Conservation (phyloP, 2,888 invertebrate genomes). For the Drosophila anomalipes region DNA sequence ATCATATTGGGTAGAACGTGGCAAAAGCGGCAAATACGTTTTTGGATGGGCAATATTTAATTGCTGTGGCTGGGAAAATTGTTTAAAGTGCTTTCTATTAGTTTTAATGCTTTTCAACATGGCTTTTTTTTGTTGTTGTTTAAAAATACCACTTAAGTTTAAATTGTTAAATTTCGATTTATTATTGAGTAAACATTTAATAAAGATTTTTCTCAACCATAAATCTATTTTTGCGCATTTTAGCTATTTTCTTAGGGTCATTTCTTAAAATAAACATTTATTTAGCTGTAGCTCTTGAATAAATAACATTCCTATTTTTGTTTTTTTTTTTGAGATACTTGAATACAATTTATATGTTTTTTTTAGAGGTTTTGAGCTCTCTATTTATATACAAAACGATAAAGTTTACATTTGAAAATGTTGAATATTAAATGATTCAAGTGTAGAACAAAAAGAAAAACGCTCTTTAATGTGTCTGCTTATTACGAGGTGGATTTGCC, state of each 20-base stretch:
- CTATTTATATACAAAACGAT: background rate
- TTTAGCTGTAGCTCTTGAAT: background rate
- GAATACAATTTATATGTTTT: background rate
- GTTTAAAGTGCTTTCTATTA: conserved; percentile 1
- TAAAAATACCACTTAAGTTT: background rate
- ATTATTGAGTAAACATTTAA: background rate
- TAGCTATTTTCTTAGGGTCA: background rate
- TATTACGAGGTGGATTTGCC: background rate
- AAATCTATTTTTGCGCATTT: background rate
- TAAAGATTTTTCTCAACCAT: background rate
- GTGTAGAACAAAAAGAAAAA: background rate
- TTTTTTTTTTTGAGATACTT: background rate
- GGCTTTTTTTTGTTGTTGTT: background rate
- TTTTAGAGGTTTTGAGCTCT: background rate
- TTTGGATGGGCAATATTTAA: conserved; percentile 7
- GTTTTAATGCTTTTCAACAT: background rate
- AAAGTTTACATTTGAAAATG: background rate
- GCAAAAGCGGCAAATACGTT: background rate
- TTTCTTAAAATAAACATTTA: conserved; percentile 11
- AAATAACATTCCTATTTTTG: background rate
- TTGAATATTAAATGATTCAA: background rate
- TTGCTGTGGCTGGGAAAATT: background rate
- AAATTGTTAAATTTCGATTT: conserved; percentile 1
- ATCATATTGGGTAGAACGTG: background rate
- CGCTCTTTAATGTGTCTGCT: background rate